Percentiles rank a stretch among this genome's conserved stretches.
phyloP scores from a whole-genome alignment of 2,113 vertebrate species.

The Mesembrinibis cayennensis region DNA sequence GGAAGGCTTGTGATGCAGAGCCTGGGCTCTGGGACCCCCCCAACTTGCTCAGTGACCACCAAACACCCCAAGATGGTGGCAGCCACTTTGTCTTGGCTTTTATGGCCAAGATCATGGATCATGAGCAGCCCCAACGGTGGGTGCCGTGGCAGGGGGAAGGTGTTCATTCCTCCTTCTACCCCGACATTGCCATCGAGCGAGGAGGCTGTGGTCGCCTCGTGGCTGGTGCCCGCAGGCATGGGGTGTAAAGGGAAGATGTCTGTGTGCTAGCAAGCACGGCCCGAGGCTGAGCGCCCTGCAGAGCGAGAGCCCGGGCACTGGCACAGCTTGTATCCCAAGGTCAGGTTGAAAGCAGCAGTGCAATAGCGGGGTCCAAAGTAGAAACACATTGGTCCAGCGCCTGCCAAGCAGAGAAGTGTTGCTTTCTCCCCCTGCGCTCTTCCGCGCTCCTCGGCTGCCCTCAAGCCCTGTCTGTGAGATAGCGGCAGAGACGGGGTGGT shows the following conservation, averaged over 20 bases:
- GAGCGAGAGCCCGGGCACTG: accelerated
- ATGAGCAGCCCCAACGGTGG: background rate
- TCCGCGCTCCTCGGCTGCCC: background rate
- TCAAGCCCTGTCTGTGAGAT: background rate
- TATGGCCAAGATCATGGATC: no score
- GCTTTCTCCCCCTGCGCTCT: background rate
- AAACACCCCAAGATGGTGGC: background rate
- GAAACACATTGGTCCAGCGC: background rate
- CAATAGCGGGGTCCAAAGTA: background rate
- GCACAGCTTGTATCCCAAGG: background rate
- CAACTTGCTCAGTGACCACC: background rate
- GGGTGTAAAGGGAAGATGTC: background rate
- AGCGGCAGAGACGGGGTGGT: background rate
- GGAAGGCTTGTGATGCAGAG: background rate
- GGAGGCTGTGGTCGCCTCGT: background rate
- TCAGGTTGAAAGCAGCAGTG: background rate
- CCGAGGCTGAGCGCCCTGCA: accelerated
- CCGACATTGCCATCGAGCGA: accelerated
- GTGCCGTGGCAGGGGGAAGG: accelerated
- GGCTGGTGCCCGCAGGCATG: no score
- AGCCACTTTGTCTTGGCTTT: background rate
- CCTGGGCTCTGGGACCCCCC: background rate
- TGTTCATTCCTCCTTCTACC: background rate
- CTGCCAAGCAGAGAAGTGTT: background rate
- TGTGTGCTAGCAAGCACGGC: background rate